phyloP scores from a whole-genome alignment of 2,888 invertebrate genomes.

The Malacosoma neustria region DNA sequence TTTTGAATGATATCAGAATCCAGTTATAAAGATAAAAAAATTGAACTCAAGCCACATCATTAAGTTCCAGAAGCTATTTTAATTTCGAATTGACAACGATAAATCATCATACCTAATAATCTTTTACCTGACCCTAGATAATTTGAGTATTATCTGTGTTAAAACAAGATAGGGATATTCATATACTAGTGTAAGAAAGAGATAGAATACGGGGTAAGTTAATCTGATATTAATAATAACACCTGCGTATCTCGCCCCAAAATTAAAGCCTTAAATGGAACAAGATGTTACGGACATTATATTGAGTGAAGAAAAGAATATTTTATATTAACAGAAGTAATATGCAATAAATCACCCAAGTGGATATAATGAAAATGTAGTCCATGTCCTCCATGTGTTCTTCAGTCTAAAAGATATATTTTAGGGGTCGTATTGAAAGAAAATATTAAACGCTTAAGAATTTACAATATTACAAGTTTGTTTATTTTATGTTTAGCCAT shows the following conservation, averaged over 20 bases:
- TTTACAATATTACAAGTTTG: too few relatives aligned
- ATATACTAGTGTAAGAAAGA: constrained; percentile 17
- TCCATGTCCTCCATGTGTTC: too few relatives aligned
- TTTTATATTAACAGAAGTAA: constrained; percentile 14
- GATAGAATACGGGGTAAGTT: constrained; percentile 35
- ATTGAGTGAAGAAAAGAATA: constrained; percentile 20
- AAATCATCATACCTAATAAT: not conserved
- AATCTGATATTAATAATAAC: constrained; percentile 58
- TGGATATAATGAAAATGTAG: not conserved
- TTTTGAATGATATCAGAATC: too few relatives aligned
- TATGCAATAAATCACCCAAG: constrained; percentile 7
- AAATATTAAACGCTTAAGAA: too few relatives aligned
- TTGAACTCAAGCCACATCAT: too few relatives aligned
- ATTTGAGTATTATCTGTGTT: constrained; percentile 23
- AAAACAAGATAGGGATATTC: constrained; percentile 13
- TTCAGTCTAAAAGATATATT: too few relatives aligned
- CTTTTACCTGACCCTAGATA: constrained; percentile 9
- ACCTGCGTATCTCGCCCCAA: constrained; percentile 46
- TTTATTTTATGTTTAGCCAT: too few relatives aligned
- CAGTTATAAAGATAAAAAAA: too few relatives aligned
- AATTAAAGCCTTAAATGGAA: constrained; percentile 43
- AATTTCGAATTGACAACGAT: too few relatives aligned
- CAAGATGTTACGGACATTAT: constrained; percentile 23
- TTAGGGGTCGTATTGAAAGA: too few relatives aligned
- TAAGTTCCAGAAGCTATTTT: too few relatives aligned